Evolutionary conservation across 1,140 invertebrate species (phyloP), one percentile per base, ranked within the genome.

Genomic region (Drosophila melanica): DNA sequence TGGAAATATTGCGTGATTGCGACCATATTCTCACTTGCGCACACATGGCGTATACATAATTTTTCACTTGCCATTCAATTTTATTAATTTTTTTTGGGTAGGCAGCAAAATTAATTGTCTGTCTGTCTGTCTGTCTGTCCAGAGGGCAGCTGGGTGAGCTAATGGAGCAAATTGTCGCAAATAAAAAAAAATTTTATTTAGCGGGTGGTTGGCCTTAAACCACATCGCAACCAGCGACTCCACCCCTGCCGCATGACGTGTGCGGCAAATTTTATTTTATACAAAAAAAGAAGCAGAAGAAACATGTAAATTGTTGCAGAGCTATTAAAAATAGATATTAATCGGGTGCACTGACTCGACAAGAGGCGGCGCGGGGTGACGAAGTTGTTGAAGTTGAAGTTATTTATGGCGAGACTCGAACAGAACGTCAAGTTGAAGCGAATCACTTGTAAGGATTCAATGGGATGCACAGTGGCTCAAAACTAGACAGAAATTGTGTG

Each of bases 41-140:
- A 42, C 81, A 73, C 77, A 68, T 74, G 80, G 73, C 81, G 80
- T 64, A 85, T 84, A 76, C 80, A 66, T 82, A 82, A 84, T 84
- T 77, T 82, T 58, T 74, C 65, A 23, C 20, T 23, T 3, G 20
- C 33, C 33, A 35, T 35, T 35, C 55, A 37, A 53, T 35, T 47
- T 30, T 66, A 20, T 20, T 20, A 1, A 20, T 20, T 65, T 30
- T 14, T 14, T 27, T 57, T 70, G 67, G 42, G 27, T 27, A 27
- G 27, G 27, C 27, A 27, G 23, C 2, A 27, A 70, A 80, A 77
- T 85, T 85, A 85, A 85, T 85, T 85, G 81, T 54, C 42, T 33
- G 9, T 7, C 30, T 8, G 9, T 1, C 30, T 33, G 30, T 8
- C 30, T 0, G 4, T 4, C 30, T 47, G 18, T 75, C 39, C 54